Evolutionary conservation across 2,797 vertebrate species (phyloP).

Genomic region (Phrynocephalus guinanensis): DNA sequence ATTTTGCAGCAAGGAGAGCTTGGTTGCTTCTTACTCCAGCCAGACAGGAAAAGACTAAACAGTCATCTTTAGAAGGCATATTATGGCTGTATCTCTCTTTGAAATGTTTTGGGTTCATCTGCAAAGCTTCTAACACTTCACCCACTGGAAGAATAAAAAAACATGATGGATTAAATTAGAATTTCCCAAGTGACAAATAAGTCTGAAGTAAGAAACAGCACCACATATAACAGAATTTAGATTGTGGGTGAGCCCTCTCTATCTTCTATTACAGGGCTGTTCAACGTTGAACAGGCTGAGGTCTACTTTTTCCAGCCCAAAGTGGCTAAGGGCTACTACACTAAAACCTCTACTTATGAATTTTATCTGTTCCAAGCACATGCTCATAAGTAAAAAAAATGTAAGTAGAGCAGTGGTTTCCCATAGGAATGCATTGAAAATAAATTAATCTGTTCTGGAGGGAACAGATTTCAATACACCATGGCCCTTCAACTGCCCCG

Average conservation of each 20-base stretch:
- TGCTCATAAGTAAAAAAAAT: no score
- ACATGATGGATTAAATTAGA: background rate
- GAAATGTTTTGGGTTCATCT: conserved; percentile 85
- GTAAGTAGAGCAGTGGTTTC: no score
- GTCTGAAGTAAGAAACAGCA: background rate
- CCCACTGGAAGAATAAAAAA: conserved; percentile 79
- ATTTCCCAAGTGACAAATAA: background rate
- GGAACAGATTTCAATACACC: no score
- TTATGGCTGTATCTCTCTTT: conserved; percentile 84
- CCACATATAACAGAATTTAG: background rate
- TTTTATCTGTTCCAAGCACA: no score
- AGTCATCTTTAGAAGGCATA: conserved; percentile 85
- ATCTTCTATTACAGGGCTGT: background rate
- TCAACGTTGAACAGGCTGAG: no score
- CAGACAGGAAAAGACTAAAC: conserved; percentile 89
- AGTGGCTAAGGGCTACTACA: no score
- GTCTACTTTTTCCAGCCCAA: no score
- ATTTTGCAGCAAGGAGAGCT: conserved; percentile 81
- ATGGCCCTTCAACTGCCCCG: no score
- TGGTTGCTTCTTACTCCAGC: conserved; percentile 88
- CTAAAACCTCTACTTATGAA: no score
- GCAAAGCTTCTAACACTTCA: conserved; percentile 86
- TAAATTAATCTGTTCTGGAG: no score
- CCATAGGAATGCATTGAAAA: no score
- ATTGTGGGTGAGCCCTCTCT: background rate